A percentile compares a stretch with the other conserved stretches of the same genome.
These are phyloP conservation scores for Gobionotothen gibberifrons DNA, from an alignment of 2,797 vertebrate species.

Conservation along the genomic window DNA sequence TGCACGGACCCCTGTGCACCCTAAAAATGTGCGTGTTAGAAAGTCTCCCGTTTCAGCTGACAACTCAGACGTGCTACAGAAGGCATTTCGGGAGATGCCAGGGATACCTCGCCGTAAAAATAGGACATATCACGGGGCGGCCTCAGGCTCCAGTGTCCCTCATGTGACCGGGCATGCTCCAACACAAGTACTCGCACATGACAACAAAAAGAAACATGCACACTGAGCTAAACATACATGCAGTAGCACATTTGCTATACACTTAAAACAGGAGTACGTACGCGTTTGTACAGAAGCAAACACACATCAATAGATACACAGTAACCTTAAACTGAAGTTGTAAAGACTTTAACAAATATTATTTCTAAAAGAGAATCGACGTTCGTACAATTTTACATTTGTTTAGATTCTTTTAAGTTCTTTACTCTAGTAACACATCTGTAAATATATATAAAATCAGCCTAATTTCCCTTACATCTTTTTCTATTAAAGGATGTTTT, in stretches of 20 bases:
- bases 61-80: conserved; percentile 58
- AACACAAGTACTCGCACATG: conserved; percentile 27
- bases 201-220: conserved; percentile 8
- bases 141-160: conserved; percentile 74
- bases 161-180: conserved; percentile 66
- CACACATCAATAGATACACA: background rate
- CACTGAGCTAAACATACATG: background rate
- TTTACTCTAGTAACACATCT: background rate
- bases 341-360: too few species aligned
- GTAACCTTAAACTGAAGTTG: background rate
- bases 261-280: background rate
- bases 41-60: conserved; percentile 75
- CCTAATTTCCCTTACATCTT: too few species aligned
- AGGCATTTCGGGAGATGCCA: conserved; percentile 65
- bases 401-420: background rate
- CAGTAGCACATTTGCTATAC: background rate
- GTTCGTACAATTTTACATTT: background rate
- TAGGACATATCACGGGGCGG: conserved; percentile 75
- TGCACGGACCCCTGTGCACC: background rate
- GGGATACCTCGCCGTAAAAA: conserved; percentile 79
- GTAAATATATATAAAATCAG: too few species aligned
- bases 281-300: background rate
- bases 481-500: too few species aligned
- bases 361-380: background rate
- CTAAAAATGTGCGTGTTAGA: conserved; percentile 46